Conservation (phyloP, 2,888 invertebrate genomes). For the Salticus scenicus region DNA sequence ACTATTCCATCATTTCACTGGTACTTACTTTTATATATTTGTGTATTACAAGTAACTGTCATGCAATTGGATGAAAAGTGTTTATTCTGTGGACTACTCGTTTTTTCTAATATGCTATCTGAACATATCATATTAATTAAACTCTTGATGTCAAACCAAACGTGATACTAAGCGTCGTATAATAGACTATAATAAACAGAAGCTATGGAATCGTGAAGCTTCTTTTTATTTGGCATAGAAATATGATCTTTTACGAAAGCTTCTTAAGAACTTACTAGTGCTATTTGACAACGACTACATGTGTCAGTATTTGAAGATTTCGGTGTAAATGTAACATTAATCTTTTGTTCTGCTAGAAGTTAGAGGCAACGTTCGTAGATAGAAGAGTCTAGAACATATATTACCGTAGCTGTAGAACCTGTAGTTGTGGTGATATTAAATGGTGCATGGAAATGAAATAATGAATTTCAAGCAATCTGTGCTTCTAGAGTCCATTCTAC, state of each 20-base stretch:
- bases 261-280: not conserved
- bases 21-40: not conserved
- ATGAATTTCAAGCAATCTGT: no score
- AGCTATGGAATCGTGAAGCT: not conserved
- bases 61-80: not conserved
- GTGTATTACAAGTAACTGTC: not conserved
- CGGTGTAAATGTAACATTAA: not conserved
- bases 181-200: not conserved
- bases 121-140: slow-evolving; percentile 8
- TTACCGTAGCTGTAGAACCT: not conserved
- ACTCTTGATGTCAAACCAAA: slow-evolving; percentile 5
- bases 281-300: not conserved
- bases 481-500: not conserved
- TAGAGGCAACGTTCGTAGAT: not conserved
- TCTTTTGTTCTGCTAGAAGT: not conserved
- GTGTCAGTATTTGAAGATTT: not conserved
- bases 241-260: not conserved
- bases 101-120: not conserved
- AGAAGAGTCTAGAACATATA: not conserved
- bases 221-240: not conserved
- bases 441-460: not conserved
- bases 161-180: slow-evolving; percentile 11
- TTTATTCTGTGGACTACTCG: not conserved
- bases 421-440: not conserved
- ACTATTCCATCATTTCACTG: not conserved